Evolutionary conservation across 1,140 invertebrate species (phyloP).

Genomic region (Eufriesea mexicana): DNA sequence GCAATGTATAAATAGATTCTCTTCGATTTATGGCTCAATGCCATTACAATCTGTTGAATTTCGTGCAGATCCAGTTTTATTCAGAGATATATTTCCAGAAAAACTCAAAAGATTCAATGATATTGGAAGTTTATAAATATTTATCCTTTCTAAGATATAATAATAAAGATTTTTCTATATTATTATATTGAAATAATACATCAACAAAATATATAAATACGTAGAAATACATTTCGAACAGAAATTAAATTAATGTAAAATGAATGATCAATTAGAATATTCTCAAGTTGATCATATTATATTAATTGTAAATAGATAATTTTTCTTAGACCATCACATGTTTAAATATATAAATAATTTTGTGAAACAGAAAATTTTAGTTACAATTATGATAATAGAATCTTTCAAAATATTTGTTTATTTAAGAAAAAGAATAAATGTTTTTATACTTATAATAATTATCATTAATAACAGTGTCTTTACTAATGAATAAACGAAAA

Average conservation of each 20-base stretch:
- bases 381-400: neutral
- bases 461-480: neutral
- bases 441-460: neutral
- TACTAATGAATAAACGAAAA: neutral
- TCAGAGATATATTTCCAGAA: conserved; percentile 93
- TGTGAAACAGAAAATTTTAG: neutral
- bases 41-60: conserved; percentile 95
- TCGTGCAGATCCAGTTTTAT: conserved; percentile 96
- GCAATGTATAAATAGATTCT: conserved; percentile 95
- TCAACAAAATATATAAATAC: too few relatives aligned
- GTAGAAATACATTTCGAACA: neutral
- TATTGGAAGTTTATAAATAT: conserved; percentile 80
- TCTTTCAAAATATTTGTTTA: neutral
- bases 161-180: neutral
- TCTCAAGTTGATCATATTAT: neutral
- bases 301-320: neutral
- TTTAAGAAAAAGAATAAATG: neutral
- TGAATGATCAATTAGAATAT: neutral
- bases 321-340: too few relatives aligned
- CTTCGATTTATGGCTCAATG: conserved; percentile 92
- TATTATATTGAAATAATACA: neutral
- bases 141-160: neutral
- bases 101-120: conserved; percentile 95
- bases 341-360: neutral
- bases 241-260: neutral